These are phyloP conservation scores for Albula goreensis DNA, from an alignment of 2,113 vertebrate species.

Conservation along the genomic window DNA sequence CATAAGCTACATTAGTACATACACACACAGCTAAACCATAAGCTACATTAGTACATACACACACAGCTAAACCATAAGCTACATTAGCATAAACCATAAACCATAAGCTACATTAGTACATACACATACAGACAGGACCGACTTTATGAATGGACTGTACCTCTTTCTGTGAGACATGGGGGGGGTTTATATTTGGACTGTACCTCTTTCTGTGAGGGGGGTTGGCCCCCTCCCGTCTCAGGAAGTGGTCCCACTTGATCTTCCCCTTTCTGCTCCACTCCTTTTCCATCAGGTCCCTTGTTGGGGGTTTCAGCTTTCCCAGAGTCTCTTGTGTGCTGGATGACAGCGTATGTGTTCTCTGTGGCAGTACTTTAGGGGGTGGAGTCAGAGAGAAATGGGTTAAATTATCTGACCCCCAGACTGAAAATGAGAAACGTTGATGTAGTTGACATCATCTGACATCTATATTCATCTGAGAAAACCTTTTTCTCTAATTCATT, in stretches of 20 bases:
- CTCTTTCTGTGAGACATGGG: conserved; percentile 62
- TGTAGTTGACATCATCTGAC: not conserved
- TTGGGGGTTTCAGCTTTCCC: conserved; percentile 55
- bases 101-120: too few species aligned
- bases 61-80: too few species aligned
- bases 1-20: too few species aligned
- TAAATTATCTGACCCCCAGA: not conserved
- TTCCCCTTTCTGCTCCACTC: conserved; percentile 48
- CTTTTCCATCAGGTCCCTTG: conserved; percentile 54
- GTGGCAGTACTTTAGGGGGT: conserved; percentile 51
- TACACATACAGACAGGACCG: too few species aligned
- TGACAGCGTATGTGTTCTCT: conserved; percentile 67
- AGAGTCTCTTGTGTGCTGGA: conserved; percentile 56
- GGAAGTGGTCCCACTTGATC: conserved; percentile 58
- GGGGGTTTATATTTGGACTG: too few species aligned
- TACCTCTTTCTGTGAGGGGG: too few species aligned
- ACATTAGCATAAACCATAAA: too few species aligned
- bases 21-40: too few species aligned
- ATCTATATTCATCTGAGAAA: not conserved
- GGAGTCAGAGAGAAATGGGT: not conserved
- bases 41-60: too few species aligned
- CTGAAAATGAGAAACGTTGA: too few species aligned
- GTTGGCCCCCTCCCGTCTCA: conserved; percentile 57
- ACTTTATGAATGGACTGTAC: conserved; percentile 47
- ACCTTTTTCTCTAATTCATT: not conserved